Evolutionary conservation across 1,140 invertebrate species (phyloP).

Genomic region (Drosophila nannoptera): DNA sequence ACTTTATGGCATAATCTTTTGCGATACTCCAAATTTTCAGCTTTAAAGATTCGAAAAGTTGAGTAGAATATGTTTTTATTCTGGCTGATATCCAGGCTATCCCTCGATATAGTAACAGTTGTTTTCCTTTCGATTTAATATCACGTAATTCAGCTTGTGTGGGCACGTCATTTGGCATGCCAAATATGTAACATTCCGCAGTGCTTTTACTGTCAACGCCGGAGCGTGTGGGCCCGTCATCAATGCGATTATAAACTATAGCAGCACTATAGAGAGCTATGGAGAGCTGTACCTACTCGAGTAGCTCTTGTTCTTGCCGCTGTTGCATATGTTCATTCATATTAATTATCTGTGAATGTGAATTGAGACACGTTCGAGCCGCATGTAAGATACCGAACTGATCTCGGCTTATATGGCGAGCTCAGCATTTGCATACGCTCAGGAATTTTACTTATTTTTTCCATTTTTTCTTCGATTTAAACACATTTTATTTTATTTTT

Average conservation of each 20-base stretch:
- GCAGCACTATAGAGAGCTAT: slow-evolving; percentile 28
- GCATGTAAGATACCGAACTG: slow-evolving; percentile 46
- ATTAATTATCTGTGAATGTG: slow-evolving; percentile 65
- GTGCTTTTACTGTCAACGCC: slow-evolving; percentile 29
- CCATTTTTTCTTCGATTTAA: too few species aligned
- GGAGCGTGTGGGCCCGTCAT: slow-evolving; percentile 58
- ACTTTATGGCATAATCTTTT: too few species aligned
- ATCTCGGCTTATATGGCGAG: slow-evolving; percentile 55
- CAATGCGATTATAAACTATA: slow-evolving; percentile 38
- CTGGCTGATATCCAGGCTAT: neutral
- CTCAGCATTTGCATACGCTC: slow-evolving; percentile 64
- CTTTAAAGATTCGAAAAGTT: too few species aligned
- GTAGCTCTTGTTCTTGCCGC: slow-evolving; percentile 21
- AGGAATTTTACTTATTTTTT: slow-evolving; percentile 28
- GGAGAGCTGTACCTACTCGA: slow-evolving; percentile 44
- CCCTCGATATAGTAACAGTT: slow-evolving; percentile 14
- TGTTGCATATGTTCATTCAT: slow-evolving; percentile 50
- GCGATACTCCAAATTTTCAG: too few species aligned
- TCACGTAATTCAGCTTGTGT: slow-evolving; percentile 11
- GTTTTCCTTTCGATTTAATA: slow-evolving; percentile 1
- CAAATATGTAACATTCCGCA: slow-evolving; percentile 61
- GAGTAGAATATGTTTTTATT: too few species aligned
- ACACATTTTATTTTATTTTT: too few species aligned
- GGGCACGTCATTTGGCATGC: slow-evolving; percentile 42
- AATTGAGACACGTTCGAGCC: slow-evolving; percentile 63